phyloP scores from a whole-genome alignment of 2,888 invertebrate species.

The Lithophane socia region DNA sequence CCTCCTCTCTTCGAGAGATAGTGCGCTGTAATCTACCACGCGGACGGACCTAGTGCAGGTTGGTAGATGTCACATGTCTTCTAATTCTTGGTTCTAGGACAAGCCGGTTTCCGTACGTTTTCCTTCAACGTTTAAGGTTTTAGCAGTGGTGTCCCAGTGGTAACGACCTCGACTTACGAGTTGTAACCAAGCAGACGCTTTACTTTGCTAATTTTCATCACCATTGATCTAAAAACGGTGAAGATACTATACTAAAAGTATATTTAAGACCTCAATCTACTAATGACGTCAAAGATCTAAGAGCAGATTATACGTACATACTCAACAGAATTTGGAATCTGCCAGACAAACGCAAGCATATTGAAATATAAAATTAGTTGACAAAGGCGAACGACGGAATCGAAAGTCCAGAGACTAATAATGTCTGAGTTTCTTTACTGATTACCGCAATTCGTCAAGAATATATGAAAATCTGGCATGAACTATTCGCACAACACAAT shows the following conservation, averaged over 20 bases:
- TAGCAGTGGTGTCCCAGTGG: too few relatives aligned
- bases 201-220: too few relatives aligned
- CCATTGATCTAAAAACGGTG: too few relatives aligned
- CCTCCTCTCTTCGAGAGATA: too few relatives aligned
- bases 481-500: background rate
- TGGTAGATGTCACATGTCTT: too few relatives aligned
- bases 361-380: background rate
- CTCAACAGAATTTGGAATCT: background rate
- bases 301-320: background rate
- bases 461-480: background rate
- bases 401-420: constrained; percentile 1
- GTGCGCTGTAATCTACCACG: too few relatives aligned
- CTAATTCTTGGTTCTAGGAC: too few relatives aligned
- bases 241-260: background rate
- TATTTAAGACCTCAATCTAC: background rate
- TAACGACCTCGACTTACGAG: too few relatives aligned
- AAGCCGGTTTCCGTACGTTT: too few relatives aligned
- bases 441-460: background rate
- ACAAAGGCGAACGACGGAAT: constrained; percentile 1
- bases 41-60: too few relatives aligned
- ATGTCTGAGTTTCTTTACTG: background rate
- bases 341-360: background rate
- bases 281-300: constrained; percentile 2
- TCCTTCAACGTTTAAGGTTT: too few relatives aligned
- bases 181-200: too few relatives aligned